Conservation (phyloP, 1,140 invertebrate species). For the Micrasema minimum region DNA sequence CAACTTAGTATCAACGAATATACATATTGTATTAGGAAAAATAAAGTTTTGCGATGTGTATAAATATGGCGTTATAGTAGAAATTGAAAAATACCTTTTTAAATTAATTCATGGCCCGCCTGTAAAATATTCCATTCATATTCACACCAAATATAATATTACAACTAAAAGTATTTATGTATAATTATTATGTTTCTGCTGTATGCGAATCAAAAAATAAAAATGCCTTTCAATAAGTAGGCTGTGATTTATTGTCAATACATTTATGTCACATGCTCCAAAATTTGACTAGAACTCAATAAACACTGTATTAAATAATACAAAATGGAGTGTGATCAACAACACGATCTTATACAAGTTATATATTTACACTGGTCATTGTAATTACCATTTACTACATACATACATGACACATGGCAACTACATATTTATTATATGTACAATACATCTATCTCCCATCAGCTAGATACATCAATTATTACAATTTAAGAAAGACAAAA, state of each 20-base stretch:
- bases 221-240: constrained; percentile 30
- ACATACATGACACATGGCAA: constrained; percentile 31
- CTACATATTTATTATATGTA: constrained; percentile 11
- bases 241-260: constrained; percentile 50
- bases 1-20: neutral
- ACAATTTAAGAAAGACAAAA: too few relatives aligned
- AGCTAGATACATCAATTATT: too few relatives aligned
- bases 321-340: constrained; percentile 33
- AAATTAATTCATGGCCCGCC: constrained; percentile 17
- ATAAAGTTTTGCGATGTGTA: constrained; percentile 29
- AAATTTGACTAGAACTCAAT: constrained; percentile 48
- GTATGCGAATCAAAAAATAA: constrained; percentile 43
- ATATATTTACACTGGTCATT: constrained; percentile 31
- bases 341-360: constrained; percentile 10
- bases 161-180: constrained; percentile 14
- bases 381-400: constrained; percentile 28
- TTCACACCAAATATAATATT: constrained; percentile 6
- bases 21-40: constrained; percentile 11
- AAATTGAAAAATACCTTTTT: constrained; percentile 29
- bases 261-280: constrained; percentile 41
- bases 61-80: constrained; percentile 40
- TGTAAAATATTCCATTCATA: constrained; percentile 20
- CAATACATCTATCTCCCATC: neutral
- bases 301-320: constrained; percentile 27
- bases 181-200: constrained; percentile 15